These are phyloP conservation scores for Rhynchophorus ferrugineus DNA, from an alignment of 1,140 invertebrate genomes.

Conservation along the genomic window DNA sequence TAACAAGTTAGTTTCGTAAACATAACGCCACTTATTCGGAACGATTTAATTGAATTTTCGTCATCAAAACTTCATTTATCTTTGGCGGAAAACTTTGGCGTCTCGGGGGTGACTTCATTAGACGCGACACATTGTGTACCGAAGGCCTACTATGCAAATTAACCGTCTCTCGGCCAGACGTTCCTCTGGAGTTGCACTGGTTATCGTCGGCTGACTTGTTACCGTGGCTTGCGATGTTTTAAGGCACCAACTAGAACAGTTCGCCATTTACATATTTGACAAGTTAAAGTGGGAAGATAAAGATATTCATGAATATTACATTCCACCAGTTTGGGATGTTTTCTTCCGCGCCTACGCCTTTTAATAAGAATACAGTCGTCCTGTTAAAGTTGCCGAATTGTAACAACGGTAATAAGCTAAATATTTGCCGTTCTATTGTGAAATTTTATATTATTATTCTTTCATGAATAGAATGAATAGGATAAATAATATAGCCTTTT, in stretches of 20 bases:
- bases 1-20: background rate
- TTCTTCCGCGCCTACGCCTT: constrained; percentile 3
- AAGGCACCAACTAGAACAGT: constrained; percentile 9
- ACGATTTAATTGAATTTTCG: background rate
- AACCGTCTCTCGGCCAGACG: constrained; percentile 13
- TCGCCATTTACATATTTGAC: constrained; percentile 22
- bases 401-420: no score
- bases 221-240: constrained; percentile 10
- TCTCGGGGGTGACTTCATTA: constrained; percentile 9
- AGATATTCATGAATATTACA: constrained; percentile 19
- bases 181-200: constrained; percentile 14
- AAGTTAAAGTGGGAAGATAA: constrained; percentile 9
- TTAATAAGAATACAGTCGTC: constrained; percentile 4
- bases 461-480: no score
- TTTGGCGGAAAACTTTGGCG: background rate
- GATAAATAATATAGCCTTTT: no score
- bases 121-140: constrained; percentile 18
- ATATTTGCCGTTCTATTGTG: no score
- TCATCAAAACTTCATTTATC: background rate
- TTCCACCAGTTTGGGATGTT: constrained; percentile 8
- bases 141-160: constrained; percentile 22
- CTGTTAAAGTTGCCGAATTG: no score
- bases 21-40: background rate
- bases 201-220: constrained; percentile 15
- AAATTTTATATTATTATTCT: no score